Evolutionary conservation across 2,888 invertebrate species (phyloP), one percentile per base, ranked within the genome.

Genomic region (Leptopilina drosophilae): DNA sequence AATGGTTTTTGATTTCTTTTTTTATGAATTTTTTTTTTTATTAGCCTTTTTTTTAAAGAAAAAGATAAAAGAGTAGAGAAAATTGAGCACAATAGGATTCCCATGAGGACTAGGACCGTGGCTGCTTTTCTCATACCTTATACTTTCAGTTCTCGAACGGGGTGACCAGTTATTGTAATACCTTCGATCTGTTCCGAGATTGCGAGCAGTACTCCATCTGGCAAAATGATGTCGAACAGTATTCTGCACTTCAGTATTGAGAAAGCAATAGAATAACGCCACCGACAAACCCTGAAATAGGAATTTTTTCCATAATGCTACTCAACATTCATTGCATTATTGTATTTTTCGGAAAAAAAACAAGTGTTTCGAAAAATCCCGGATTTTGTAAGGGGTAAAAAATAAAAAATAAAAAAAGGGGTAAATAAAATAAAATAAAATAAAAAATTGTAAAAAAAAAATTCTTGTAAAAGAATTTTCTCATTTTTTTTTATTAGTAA

Each of bases 171-270:
- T 96, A 89, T 96, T 96, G 87, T 95, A 95, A 80, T 95, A 95
- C 85, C 94, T 90, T 90, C 93, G 92, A 6, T 95, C 94, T 11
- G 94, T 94, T 0, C 95, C 95, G 64, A 96, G 93, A 46, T 93
- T 93, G 65, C 96, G 92, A 0, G 94, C 94, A 0, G 95, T 94
- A 89, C 94, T 94, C 97, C 97, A 97, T 81, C 96, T 94, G 83
- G 95, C 95, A 88, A 96, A 94, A 89, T 96, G 97, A 92, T 97
- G 96, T 46, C 95, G 94, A 84, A 98, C 93, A 0, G 97, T 95
- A 90, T 96, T 96, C 75, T 96, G 95, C 7, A 98, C 98, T 92
- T 98, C 98, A 5, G 97, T 96, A 92, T 98, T 98, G 87, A 98
- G 94, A 92, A 98, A 98, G 92, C 98, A 98, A 93, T 97, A 98